Conservation (phyloP, 37 sponge, comb jelly and placozoan species). For the Spongia lamella region DNA sequence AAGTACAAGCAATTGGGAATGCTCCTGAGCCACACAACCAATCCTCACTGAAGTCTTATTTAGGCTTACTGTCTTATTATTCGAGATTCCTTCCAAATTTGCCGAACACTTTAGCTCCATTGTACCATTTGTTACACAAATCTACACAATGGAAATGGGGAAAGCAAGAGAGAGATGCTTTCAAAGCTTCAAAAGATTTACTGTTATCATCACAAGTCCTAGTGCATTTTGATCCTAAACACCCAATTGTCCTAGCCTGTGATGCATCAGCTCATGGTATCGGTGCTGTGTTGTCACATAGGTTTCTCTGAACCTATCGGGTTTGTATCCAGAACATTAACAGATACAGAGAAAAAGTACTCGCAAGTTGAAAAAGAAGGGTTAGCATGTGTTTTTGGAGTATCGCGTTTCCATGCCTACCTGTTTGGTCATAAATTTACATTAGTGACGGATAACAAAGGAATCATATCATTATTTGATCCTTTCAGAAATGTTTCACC, state of each 20-base stretch:
- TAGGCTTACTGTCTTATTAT: slow-evolving; percentile 6
- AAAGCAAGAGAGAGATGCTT: slow-evolving; percentile 2
- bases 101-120: neutral
- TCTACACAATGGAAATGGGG: slow-evolving; percentile 18
- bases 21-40: neutral
- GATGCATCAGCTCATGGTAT: slow-evolving; percentile 23
- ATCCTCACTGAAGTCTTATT: neutral
- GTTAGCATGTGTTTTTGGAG: slow-evolving; percentile 17
- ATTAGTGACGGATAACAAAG: slow-evolving; percentile 19
- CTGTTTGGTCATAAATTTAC: slow-evolving; percentile 2
- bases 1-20: no score
- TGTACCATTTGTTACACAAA: neutral
- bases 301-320: no score
- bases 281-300: no score
- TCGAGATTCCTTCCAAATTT: slow-evolving; percentile 11
- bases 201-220: no score
- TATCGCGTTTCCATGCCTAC: slow-evolving; percentile 15
- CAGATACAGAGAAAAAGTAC: no score
- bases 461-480: neutral
- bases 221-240: slow-evolving; percentile 20
- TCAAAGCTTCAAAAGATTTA: neutral
- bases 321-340: no score
- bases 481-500: neutral
- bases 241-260: slow-evolving; percentile 14
- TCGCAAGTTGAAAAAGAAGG: slow-evolving; percentile 30